These are phyloP conservation scores for Epistrophe eligans DNA, from an alignment of 2,888 invertebrate genomes.

Conservation along the genomic window DNA sequence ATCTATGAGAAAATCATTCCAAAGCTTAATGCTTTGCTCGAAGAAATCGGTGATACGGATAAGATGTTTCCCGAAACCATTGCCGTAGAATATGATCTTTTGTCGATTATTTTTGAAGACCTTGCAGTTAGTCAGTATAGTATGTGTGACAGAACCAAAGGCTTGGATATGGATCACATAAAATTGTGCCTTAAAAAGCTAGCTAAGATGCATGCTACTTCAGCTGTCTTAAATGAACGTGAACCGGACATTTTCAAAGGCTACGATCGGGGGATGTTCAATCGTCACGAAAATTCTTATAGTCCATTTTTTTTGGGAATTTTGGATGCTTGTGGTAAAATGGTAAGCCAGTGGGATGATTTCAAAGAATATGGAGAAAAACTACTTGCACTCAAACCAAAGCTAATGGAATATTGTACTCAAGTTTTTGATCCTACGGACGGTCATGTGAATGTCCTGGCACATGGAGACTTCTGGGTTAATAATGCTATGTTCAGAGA, in stretches of 20 bases:
- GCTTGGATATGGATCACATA: slow-evolving; percentile 83
- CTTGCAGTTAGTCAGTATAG: slow-evolving; percentile 79
- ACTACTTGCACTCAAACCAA: slow-evolving; percentile 78
- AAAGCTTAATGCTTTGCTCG: slow-evolving; percentile 79
- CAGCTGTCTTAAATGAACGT: slow-evolving; percentile 84
- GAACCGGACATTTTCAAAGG: slow-evolving; percentile 78
- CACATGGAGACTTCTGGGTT: slow-evolving; percentile 83
- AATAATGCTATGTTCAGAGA: slow-evolving; percentile 82
- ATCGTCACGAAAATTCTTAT: slow-evolving; percentile 81
- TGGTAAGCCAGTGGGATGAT: slow-evolving; percentile 80
- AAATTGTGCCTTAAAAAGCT: slow-evolving; percentile 83
- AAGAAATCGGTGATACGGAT: slow-evolving; percentile 79
- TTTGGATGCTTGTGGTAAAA: slow-evolving; percentile 79
- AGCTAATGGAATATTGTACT: slow-evolving; percentile 82
- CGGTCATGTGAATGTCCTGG: slow-evolving; percentile 80
- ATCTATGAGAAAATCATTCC: slow-evolving; percentile 82
- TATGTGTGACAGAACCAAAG: slow-evolving; percentile 80
- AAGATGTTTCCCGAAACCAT: slow-evolving; percentile 81
- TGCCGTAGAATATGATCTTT: slow-evolving; percentile 80
- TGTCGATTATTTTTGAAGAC: slow-evolving; percentile 82
- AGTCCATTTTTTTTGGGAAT: slow-evolving; percentile 80
- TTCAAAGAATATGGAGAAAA: slow-evolving; percentile 80
- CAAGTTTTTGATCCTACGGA: slow-evolving; percentile 79
- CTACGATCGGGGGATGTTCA: slow-evolving; percentile 82
- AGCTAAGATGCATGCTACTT: slow-evolving; percentile 85